Base-by-base conservation (phyloP, 1,140 invertebrate genomes). In the Eriosoma lanigerum region DNA sequence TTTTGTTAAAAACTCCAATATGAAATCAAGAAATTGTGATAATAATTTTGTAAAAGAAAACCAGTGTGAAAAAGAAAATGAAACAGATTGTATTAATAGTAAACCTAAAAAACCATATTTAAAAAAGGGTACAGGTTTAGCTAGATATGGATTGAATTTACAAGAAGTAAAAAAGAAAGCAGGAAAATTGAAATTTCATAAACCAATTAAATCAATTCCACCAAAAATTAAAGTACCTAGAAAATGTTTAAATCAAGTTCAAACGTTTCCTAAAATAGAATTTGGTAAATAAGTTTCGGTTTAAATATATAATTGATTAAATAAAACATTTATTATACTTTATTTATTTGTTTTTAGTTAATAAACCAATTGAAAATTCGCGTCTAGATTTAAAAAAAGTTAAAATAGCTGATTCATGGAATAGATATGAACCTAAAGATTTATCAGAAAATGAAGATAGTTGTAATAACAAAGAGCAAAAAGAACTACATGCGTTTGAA, bases 401-500 rank as follows among this genome's bases (percentile, higher is more conserved):
- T 48, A 56, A 76, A 44, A 0, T 44, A 24, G 9, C 38, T 48
- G 21, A 62, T 60, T 46, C 75, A 19, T 78, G 75, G 75, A 78
- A 78, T 78, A 62, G 75, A n/a, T 78, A 78, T 78, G 75, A 78
- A 19, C 56, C 21, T 13, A 78, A 78, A 78, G 17, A 29, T 60
- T 24, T 12, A 1, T 1, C 38, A 60, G 29, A 60, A 26, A 29
- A 62, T 78, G 54, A n/a, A 46, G 73, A 76, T 10, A 21, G 44
- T 12, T 1, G 13, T 19, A 62, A 58, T 26, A 60, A 24, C 48
- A 87, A 85, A 83, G 90, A 91, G 85, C 81, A 85, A 10, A 89
- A 89, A 24, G 90, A 91, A 83, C 86, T 91, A 82, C 88, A 88
- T 81, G 88, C 92, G 83, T 93, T 93, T 87, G 92, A 93, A 84